phyloP scores from a whole-genome alignment of 2,888 invertebrate genomes.

The Macrosiphum euphorbiae region DNA sequence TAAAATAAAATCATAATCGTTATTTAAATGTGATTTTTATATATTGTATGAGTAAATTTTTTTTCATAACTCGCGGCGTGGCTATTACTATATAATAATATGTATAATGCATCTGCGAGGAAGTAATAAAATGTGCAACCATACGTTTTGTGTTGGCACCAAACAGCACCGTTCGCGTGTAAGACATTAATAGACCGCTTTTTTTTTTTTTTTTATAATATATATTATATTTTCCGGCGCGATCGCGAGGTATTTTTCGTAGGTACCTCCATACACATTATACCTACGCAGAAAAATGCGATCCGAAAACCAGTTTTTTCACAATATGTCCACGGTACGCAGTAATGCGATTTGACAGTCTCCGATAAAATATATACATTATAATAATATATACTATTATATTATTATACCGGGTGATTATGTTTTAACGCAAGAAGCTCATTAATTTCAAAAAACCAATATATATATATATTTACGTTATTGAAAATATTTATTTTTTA shows the following conservation, averaged over 20 bases:
- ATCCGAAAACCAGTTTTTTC: constrained; percentile 47
- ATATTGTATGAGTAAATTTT: not conserved
- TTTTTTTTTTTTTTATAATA: not conserved
- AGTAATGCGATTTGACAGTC: constrained; percentile 37
- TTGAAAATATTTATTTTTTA: not conserved
- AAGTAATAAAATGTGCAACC: constrained; percentile 22
- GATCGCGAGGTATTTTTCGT: constrained; percentile 7
- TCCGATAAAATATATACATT: not conserved
- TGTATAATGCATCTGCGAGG: not conserved
- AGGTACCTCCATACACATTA: not conserved
- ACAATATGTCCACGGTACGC: not conserved
- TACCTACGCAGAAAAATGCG: constrained; percentile 13
- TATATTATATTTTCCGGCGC: not conserved
- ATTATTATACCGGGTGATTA: not conserved
- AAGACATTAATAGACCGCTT: not conserved
- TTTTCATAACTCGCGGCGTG: not conserved
- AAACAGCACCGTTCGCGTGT: constrained; percentile 18
- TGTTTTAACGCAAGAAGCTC: not conserved
- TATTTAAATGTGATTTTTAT: not conserved
- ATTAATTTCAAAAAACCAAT: not conserved
- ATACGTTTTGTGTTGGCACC: constrained; percentile 39
- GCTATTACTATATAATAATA: not conserved
- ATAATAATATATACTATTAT: not conserved
- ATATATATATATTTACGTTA: not conserved
- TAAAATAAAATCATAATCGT: not conserved